Base-by-base conservation (phyloP, 2,888 invertebrate species). In the Noctua fimbriata region DNA sequence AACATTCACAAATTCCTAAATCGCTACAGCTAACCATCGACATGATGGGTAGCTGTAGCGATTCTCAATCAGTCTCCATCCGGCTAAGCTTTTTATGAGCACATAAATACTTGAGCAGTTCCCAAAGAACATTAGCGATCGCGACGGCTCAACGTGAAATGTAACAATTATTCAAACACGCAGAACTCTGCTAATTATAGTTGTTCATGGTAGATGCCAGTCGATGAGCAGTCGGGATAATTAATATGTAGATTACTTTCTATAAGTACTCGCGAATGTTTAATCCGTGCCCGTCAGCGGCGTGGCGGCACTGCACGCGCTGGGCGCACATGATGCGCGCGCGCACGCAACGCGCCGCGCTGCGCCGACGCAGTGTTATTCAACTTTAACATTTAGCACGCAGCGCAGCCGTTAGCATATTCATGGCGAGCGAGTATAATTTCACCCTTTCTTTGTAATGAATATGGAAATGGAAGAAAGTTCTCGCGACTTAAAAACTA, bases 391-490 rank as follows among this genome's bases (percentile, higher is more conserved):
- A 96, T 96, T 96, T 95, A 94, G 89, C 91, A 91, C 91, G 91
- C 93, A 89, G 92, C 91, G 90, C 93, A 89, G 92, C 92, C 88
- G 94, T 93, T 95, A 93, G 94, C 94, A 95, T 96, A 96, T 95
- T 95, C 94, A 96, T 95, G 93, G 81, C 84, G 89, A 90, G 90
- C 91, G 88, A 89, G 92, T 93, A 94, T 96, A 96, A 96, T 96
- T 95, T 95, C 95, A 95, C 95, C 96, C 96, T 96, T 96, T 96
- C 96, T 95, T 95, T 95, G 92, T 92, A 92, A 94, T 95, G 95
- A 94, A 95, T 96, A 96, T 96, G 95, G 93, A 94, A 92, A 95
- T 96, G 84, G 94, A 95, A 96, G 96, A 96, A 96, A 96, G 96
- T 96, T 96, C 96, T 95, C 96, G 94, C 94, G 93, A 88, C 86